Evolutionary conservation across 2,797 vertebrate species (phyloP).

Genomic region (Pseudochirops corinnae): DNA sequence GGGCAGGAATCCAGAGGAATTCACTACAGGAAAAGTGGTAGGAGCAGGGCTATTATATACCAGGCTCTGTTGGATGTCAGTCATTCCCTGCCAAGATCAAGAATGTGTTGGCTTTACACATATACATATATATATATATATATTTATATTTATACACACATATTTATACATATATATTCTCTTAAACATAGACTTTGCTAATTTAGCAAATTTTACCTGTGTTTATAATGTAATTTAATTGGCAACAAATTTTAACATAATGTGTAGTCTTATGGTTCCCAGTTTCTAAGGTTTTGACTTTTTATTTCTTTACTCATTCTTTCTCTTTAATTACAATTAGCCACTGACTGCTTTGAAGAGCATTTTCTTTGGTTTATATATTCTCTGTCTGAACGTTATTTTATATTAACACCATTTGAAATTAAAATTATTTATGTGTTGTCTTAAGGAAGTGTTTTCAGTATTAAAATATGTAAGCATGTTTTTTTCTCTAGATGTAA

Average conservation of each 20-base stretch:
- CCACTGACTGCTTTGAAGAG: constrained; percentile 36
- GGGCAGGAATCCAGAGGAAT: not conserved
- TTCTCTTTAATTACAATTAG: constrained; percentile 48
- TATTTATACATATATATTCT: too few species aligned
- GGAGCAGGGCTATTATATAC: not conserved
- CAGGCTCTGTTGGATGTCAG: not conserved
- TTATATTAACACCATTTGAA: not conserved
- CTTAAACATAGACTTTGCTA: not conserved
- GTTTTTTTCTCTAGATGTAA: not conserved
- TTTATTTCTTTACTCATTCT: accelerated
- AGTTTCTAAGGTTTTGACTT: accelerated
- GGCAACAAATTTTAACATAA: constrained; percentile 44
- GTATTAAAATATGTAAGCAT: not conserved
- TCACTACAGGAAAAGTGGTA: not conserved
- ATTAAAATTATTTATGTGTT: constrained; percentile 17
- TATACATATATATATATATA: too few species aligned
- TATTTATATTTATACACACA: too few species aligned
- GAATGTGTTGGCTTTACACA: not conserved
- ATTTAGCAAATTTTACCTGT: not conserved
- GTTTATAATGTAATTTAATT: constrained; percentile 23
- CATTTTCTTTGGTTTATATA: constrained; percentile 60
- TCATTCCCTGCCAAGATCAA: not conserved
- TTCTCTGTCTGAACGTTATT: constrained; percentile 13
- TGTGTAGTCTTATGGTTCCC: not conserved
- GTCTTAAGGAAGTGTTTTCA: constrained; percentile 46